These are phyloP conservation scores for Latrodectus geometricus DNA, from an alignment of 1,140 invertebrate genomes.

Conservation along the genomic window DNA sequence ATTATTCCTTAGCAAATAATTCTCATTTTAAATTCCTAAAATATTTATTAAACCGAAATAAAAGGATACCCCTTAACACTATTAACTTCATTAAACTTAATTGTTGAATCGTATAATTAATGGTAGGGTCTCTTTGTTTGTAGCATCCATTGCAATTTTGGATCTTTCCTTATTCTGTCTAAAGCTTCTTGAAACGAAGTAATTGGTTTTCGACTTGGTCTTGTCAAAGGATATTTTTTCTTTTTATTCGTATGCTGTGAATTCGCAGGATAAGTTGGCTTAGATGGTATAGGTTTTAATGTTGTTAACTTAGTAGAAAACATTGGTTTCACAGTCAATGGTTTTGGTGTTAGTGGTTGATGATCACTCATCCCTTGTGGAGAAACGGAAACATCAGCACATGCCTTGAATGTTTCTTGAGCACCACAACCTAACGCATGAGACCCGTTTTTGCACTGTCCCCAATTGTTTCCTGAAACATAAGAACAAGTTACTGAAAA, in stretches of 20 bases:
- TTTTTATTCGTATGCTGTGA: conserved; percentile 16
- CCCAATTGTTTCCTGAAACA: conserved; percentile 73
- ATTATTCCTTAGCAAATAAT: too few relatives aligned
- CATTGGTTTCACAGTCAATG: not conserved
- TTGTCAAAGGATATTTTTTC: conserved; percentile 4
- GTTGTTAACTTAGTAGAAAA: not conserved
- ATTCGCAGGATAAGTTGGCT: not conserved
- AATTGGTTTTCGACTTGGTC: not conserved
- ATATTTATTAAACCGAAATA: too few relatives aligned
- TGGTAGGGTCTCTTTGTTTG: conserved; percentile 5
- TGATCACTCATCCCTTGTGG: conserved; percentile 67
- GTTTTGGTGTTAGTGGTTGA: not conserved
- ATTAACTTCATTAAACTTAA: too few relatives aligned
- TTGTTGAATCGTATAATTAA: too few relatives aligned
- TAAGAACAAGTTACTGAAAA: too few relatives aligned
- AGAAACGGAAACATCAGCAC: conserved; percentile 83
- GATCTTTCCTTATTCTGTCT: conserved; percentile 22
- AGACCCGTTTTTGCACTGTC: conserved; percentile 70
- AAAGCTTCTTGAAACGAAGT: conserved; percentile 36
- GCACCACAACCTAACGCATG: conserved; percentile 84
- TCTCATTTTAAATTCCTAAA: too few relatives aligned
- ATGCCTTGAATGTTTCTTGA: conserved; percentile 88
- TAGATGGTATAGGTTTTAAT: not conserved
- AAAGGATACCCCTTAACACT: too few relatives aligned
- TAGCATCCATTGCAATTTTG: conserved; percentile 44